Base-by-base conservation (phyloP, 2,797 vertebrate species). In the Borostomias antarcticus region DNA sequence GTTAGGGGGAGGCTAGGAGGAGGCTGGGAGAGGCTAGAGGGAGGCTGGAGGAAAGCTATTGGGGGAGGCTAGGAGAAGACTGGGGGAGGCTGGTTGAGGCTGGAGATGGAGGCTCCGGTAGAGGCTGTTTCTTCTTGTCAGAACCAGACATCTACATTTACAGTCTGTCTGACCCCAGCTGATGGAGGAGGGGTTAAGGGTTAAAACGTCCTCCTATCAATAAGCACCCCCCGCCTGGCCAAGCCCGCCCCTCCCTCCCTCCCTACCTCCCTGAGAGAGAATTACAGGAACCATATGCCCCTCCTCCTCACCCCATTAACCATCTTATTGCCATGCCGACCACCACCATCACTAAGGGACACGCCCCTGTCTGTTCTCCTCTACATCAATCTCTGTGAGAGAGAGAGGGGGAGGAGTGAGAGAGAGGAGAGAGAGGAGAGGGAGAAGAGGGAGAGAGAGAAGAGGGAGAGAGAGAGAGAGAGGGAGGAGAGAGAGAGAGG, bases 271-370 rank as follows among this genome's bases (percentile, higher is more conserved):
- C 23, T 35, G n/a, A 59, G 54, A 73, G 29, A 32, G 28, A 32
- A 19, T 19, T 23, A 32, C 50, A 52, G 2, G 26, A 29, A 21
- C 32, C 58, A 45, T 50, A 62, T 54, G 64, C 58, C 51, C 26
- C 28, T 51, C 50, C 35, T 58, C 23, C 62, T 66, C 10, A 3
- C 73, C 21, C 32, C 30, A 76, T 74, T 70, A 67, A 40, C 56
- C 29, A 0, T 11, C 30, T 35, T 17, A 35, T 59, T 45, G 21
- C 43, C 45, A 9, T 4, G 1, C 17, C 15, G 23, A 53, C 30
- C 7, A 30, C 23, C 15, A 5, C 29, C 56, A 60, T 11, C 2
- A 37, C 69, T 43, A 51, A 62, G 43, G 43, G 37, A 58, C 64
- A 59, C 19, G 21, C 25, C 60, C 63, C 66, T 69, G 19, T 48